Percentiles rank a stretch among this genome's conserved stretches.
phyloP scores from a whole-genome alignment of 2,888 invertebrate genomes.

The Buathra laborator region DNA sequence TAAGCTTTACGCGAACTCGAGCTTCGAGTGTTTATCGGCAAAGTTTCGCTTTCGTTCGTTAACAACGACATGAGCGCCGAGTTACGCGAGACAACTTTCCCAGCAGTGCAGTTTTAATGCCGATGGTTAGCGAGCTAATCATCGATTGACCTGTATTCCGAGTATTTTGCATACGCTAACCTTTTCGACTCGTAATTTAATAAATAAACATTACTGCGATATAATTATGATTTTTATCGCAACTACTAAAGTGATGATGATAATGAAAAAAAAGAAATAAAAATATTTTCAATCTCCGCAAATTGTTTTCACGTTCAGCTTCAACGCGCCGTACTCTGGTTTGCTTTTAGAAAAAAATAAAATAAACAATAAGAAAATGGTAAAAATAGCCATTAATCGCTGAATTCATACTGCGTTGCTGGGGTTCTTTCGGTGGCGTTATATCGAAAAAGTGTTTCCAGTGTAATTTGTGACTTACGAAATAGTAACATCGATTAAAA shows the following conservation, averaged over 20 bases:
- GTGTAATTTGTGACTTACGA: slow-evolving; percentile 33
- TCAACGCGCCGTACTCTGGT: not conserved
- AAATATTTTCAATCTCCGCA: not conserved
- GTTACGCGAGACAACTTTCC: not conserved
- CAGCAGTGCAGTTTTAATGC: slow-evolving; percentile 12
- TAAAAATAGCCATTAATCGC: not conserved
- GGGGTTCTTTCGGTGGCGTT: not conserved
- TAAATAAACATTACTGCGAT: not conserved
- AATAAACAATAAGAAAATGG: not conserved
- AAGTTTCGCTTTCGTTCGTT: slow-evolving; percentile 14
- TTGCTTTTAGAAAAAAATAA: not conserved
- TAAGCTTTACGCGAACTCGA: not conserved
- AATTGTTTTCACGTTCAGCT: too few species aligned
- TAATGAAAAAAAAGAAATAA: not conserved
- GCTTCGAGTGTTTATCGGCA: not conserved
- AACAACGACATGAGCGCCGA: not conserved
- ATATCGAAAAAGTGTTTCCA: not conserved
- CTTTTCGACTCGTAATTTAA: not conserved
- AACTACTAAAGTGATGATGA: not conserved
- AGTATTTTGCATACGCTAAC: not conserved
- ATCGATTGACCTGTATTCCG: not conserved
- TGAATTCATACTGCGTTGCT: slow-evolving; percentile 1
- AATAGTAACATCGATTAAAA: not conserved
- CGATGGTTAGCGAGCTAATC: not conserved
- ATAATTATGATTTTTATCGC: not conserved